Evolutionary conservation across 2,797 vertebrate genomes (phyloP).

Genomic region (Anomalospiza imberbis): DNA sequence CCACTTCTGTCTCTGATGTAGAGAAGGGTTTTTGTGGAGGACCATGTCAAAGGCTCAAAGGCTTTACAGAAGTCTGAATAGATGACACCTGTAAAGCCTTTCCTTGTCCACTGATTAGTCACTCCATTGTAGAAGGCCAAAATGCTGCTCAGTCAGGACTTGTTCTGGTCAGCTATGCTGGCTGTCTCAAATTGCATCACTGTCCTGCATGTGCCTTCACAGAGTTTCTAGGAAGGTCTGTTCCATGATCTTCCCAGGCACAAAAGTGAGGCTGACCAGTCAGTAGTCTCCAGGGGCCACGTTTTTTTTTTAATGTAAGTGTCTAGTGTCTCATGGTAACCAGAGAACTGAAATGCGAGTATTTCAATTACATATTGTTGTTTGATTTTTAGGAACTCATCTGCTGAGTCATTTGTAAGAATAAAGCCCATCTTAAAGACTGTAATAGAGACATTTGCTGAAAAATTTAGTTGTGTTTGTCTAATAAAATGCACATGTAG

Average conservation of each 20-base stretch:
- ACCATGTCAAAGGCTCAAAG: background rate
- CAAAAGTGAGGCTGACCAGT: background rate
- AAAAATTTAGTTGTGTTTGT: background rate
- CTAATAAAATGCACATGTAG: background rate
- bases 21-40: background rate
- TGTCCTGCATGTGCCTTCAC: background rate
- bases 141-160: background rate
- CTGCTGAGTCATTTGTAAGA: background rate
- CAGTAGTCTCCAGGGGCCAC: background rate
- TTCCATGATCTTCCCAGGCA: background rate
- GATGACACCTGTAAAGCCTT: background rate
- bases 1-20: background rate
- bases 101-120: background rate
- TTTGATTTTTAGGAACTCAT: background rate
- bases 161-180: background rate
- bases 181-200: background rate
- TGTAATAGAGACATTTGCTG: background rate
- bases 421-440: background rate
- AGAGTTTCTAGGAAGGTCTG: background rate
- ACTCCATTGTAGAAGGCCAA: background rate
- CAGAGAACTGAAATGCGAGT: background rate
- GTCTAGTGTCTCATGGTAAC: background rate
- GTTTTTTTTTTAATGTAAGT: background rate
- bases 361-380: background rate
- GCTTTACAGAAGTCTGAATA: background rate